A percentile compares a stretch with the other conserved stretches of the same genome.
Evolutionary conservation across 1,140 invertebrate species (phyloP).

Genomic region (Megalopta genalis): DNA sequence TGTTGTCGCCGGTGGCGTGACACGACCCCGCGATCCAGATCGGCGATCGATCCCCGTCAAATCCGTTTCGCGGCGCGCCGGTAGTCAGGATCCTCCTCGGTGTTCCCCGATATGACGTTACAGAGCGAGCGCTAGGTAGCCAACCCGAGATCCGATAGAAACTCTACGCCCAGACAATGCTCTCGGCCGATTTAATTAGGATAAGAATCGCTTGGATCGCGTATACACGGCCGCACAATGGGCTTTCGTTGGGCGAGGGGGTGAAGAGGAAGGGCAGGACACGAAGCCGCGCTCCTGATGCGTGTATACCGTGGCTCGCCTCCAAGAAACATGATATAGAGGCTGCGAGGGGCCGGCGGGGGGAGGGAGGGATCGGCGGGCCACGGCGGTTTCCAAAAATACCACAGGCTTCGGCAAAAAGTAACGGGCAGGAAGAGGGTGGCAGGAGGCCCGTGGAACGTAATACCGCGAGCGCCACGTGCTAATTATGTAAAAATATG

Average conservation of each 20-base stretch:
- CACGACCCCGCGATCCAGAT: neutral
- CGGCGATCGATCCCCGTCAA: conserved; percentile 38
- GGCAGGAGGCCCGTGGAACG: conserved; percentile 67
- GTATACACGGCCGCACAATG: conserved; percentile 63
- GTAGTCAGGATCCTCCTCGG: conserved; percentile 45
- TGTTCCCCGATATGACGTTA: conserved; percentile 42
- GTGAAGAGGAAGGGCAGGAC: neutral
- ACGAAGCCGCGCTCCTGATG: conserved; percentile 55
- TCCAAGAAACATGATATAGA: conserved; percentile 79
- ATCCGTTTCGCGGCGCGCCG: neutral
- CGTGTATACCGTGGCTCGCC: conserved; percentile 70
- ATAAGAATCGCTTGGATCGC: conserved; percentile 68
- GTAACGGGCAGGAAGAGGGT: conserved; percentile 73
- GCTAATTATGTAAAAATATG: conserved; percentile 81
- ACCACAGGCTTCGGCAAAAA: conserved; percentile 80
- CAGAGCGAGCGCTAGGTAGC: conserved; percentile 48
- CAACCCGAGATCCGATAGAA: conserved; percentile 61
- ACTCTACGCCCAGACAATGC: conserved; percentile 66
- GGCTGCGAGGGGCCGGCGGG: neutral
- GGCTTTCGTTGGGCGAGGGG: conserved; percentile 28
- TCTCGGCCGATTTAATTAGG: conserved; percentile 67
- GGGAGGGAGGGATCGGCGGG: conserved; percentile 56
- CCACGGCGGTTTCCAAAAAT: conserved; percentile 77
- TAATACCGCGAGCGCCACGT: conserved; percentile 75
- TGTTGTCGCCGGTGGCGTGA: neutral